Percentiles rank a stretch among this genome's conserved stretches.
Conservation (phyloP, 2,113 vertebrate species). For the Neoarius graeffei region DNA sequence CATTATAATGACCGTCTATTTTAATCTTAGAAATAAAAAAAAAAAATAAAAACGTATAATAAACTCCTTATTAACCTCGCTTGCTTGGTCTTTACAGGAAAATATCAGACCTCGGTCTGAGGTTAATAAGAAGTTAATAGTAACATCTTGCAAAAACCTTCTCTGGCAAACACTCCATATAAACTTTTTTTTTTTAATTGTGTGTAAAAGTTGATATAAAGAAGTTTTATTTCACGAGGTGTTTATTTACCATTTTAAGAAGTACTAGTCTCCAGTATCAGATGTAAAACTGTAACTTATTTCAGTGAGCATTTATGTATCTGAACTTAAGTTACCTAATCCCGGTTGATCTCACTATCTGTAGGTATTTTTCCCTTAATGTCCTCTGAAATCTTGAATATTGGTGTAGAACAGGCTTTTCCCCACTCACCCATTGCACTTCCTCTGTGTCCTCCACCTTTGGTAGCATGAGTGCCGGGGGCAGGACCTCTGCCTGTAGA, state of each 20-base stretch:
- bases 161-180: neutral
- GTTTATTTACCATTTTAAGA: neutral
- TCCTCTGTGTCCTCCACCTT: constrained; percentile 89
- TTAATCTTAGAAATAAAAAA: too few species aligned
- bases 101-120: too few species aligned
- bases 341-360: neutral
- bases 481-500: constrained; percentile 80
- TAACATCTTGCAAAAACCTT: neutral
- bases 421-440: constrained; percentile 86
- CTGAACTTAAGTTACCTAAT: neutral
- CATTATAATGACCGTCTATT: too few species aligned
- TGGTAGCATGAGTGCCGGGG: constrained; percentile 92
- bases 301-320: neutral
- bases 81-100: too few species aligned
- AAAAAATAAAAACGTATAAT: too few species aligned
- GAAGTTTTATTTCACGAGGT: neutral
- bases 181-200: neutral
- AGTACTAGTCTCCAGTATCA: neutral
- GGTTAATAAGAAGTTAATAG: neutral
- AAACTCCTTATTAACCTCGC: too few species aligned
- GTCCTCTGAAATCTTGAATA: too few species aligned
- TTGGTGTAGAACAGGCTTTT: neutral
- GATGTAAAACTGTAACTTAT: neutral
- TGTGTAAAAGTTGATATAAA: neutral
- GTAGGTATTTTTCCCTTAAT: neutral